Percentiles rank a stretch among this genome's conserved stretches.
Conservation (phyloP, 2,888 invertebrate genomes). For the Endomychus coccineus region DNA sequence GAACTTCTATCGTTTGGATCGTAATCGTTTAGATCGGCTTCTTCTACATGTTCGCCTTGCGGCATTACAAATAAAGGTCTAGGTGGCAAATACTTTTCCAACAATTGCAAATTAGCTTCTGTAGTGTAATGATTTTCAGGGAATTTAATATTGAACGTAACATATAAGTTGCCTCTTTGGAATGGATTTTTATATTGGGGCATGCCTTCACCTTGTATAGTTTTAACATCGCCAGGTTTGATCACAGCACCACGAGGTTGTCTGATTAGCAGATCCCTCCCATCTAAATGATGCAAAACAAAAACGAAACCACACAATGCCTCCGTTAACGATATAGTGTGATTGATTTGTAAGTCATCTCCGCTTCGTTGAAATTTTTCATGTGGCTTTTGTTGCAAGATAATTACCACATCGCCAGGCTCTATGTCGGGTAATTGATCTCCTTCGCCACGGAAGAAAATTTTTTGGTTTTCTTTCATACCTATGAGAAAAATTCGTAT, state of each 20-base stretch:
- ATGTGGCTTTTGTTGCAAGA: slow-evolving; percentile 76
- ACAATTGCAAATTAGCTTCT: slow-evolving; percentile 55
- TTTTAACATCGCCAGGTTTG: slow-evolving; percentile 72
- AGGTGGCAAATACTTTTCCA: slow-evolving; percentile 70
- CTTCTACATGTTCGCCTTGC: slow-evolving; percentile 74
- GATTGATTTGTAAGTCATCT: slow-evolving; percentile 65
- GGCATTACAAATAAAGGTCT: slow-evolving; percentile 65
- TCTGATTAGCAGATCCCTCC: slow-evolving; percentile 70
- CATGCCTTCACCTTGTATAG: slow-evolving; percentile 84
- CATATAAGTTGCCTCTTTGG: slow-evolving; percentile 78
- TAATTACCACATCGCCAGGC: slow-evolving; percentile 83
- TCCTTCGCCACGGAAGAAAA: slow-evolving; percentile 80
- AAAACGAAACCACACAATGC: slow-evolving; percentile 86
- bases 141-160: slow-evolving; percentile 81
- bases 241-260: slow-evolving; percentile 75
- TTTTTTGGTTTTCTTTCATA: slow-evolving; percentile 79
- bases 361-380: slow-evolving; percentile 69
- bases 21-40: slow-evolving; percentile 73
- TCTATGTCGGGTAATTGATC: slow-evolving; percentile 83
- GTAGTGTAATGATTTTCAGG: slow-evolving; percentile 74
- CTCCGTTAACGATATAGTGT: slow-evolving; percentile 74
- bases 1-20: slow-evolving; percentile 53
- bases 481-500: slow-evolving; percentile 25
- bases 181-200: slow-evolving; percentile 77
- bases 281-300: slow-evolving; percentile 83